phyloP scores from a whole-genome alignment of 2,888 invertebrate genomes.

The Lamellibrachia columna region DNA sequence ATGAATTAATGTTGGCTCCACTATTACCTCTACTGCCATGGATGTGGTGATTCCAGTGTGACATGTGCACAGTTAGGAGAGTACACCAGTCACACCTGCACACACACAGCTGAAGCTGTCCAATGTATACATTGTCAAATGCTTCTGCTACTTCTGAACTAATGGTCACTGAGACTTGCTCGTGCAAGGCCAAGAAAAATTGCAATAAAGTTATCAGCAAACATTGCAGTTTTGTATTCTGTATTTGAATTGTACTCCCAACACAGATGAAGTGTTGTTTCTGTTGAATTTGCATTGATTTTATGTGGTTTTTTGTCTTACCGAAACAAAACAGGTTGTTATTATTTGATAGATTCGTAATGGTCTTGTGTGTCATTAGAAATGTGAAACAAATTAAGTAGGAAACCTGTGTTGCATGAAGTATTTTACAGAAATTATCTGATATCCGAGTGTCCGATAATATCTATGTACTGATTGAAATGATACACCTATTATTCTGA shows the following conservation, averaged over 20 bases:
- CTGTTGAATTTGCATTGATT: conserved; percentile 11
- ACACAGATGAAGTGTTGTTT: not conserved
- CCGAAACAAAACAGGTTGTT: not conserved
- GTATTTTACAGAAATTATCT: not conserved
- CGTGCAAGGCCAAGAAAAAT: not conserved
- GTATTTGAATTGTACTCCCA: not conserved
- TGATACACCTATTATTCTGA: not conserved
- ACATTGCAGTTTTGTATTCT: conserved; percentile 12
- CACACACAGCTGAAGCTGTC: not conserved
- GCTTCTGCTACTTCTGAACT: not conserved
- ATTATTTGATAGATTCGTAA: not conserved
- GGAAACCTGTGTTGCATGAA: not conserved
- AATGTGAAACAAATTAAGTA: not conserved
- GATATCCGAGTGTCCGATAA: not conserved
- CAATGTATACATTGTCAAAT: not conserved
- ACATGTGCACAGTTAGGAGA: not conserved
- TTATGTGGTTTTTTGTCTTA: not conserved
- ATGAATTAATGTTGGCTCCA: no score
- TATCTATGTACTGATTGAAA: not conserved
- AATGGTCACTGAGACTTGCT: not conserved
- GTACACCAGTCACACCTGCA: not conserved
- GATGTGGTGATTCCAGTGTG: conserved; percentile 11
- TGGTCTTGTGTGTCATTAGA: not conserved
- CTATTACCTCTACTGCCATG: not conserved
- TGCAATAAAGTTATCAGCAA: not conserved